These are phyloP conservation scores for Agrochola litura DNA, from an alignment of 2,888 invertebrate genomes.

Conservation along the genomic window DNA sequence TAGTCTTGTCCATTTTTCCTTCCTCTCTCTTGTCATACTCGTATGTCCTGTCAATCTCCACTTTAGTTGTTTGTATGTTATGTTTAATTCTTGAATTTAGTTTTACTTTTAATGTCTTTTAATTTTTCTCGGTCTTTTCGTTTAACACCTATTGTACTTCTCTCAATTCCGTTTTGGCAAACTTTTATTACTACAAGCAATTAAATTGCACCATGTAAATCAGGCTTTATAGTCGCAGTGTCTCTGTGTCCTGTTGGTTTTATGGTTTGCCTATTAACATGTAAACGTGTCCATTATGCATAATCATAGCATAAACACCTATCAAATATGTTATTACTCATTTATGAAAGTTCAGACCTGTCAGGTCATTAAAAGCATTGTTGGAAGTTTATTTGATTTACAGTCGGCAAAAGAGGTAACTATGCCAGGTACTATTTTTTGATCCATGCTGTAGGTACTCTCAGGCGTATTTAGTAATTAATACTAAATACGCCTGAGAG, in stretches of 20 bases:
- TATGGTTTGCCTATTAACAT: constrained; percentile 18
- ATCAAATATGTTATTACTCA: constrained; percentile 40
- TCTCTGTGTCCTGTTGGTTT: not conserved
- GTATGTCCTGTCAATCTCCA: too few species aligned
- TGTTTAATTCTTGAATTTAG: too few species aligned
- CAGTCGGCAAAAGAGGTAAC: not conserved
- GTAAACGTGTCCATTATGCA: not conserved
- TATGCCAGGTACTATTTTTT: not conserved
- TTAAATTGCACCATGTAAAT: not conserved
- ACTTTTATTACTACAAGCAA: not conserved
- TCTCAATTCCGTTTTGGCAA: too few species aligned
- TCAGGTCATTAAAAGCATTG: constrained; percentile 33
- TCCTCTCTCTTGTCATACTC: too few species aligned
- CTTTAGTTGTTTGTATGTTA: too few species aligned
- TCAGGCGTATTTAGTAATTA: too few species aligned
- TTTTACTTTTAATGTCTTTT: too few species aligned
- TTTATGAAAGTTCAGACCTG: constrained; percentile 35
- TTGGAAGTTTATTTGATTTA: constrained; percentile 8
- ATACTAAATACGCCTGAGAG: too few species aligned
- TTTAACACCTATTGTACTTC: too few species aligned
- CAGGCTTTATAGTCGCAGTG: not conserved
- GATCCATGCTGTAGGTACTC: not conserved
- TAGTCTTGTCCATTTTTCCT: too few species aligned
- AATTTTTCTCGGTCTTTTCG: too few species aligned
- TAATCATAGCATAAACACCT: constrained; percentile 17